Conservation (phyloP, 2,888 invertebrate species). For the Phragmatobia fuliginosa region DNA sequence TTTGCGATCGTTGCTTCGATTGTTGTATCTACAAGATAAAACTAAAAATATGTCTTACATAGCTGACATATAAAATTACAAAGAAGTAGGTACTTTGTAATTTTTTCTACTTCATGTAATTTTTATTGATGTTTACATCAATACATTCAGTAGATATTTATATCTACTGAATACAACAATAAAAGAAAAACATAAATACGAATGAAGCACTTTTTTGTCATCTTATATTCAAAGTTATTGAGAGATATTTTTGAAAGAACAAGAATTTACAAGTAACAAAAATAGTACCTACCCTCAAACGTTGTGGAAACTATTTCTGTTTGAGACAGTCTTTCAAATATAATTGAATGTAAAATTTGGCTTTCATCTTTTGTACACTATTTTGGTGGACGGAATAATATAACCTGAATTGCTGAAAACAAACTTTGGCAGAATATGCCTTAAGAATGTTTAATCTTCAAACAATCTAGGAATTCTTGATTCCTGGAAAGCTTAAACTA, state of each 20-base stretch:
- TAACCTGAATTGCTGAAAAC: constrained; percentile 24
- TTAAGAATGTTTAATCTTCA: constrained; percentile 42
- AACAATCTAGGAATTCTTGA: constrained; percentile 45
- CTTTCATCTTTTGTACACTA: constrained; percentile 51
- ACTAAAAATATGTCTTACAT: not conserved
- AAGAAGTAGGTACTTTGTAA: too few relatives aligned
- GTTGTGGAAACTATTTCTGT: not conserved
- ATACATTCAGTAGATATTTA: too few relatives aligned
- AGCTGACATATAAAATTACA: too few relatives aligned
- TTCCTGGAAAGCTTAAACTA: constrained; percentile 36
- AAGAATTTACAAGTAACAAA: too few relatives aligned
- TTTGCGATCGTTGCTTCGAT: constrained; percentile 1
- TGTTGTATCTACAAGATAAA: not conserved
- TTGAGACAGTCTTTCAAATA: not conserved
- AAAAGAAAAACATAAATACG: too few relatives aligned
- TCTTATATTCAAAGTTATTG: not conserved
- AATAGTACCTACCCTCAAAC: too few relatives aligned
- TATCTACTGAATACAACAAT: too few relatives aligned
- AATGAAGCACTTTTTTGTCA: too few relatives aligned
- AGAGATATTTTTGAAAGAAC: not conserved
- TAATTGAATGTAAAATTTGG: not conserved
- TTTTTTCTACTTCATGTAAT: too few relatives aligned
- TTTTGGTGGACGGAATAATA: constrained; percentile 43
- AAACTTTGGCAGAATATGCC: constrained; percentile 41
- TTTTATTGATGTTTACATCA: too few relatives aligned